Evolutionary conservation across 2,888 invertebrate genomes (phyloP).

Genomic region (Ganaspis brasiliensis): DNA sequence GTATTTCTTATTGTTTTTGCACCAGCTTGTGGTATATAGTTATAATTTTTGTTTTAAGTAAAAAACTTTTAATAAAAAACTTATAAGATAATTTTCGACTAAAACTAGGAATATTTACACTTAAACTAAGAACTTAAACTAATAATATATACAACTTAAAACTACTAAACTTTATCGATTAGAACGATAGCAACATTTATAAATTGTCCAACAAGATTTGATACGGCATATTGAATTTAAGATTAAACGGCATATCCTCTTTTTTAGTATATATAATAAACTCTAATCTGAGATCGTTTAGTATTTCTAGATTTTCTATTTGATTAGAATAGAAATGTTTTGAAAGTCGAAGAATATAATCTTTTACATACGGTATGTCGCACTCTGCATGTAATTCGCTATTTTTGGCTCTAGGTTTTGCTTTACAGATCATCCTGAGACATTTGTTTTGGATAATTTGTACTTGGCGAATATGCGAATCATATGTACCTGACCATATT

Average conservation of each 20-base stretch:
- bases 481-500: conserved; percentile 49
- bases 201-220: not conserved
- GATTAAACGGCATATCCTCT: conserved; percentile 28
- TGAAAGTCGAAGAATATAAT: not conserved
- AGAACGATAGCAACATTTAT: not conserved
- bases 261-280: not conserved
- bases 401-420: not conserved
- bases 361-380: not conserved
- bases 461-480: conserved; percentile 43
- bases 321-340: conserved; percentile 3
- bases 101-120: too few relatives aligned
- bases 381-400: not conserved
- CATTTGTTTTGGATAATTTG: conserved; percentile 52
- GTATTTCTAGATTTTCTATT: not conserved
- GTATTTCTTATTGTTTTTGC: too few relatives aligned
- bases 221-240: conserved; percentile 41
- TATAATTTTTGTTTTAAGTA: too few relatives aligned
- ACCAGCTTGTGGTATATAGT: too few relatives aligned
- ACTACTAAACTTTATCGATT: too few relatives aligned
- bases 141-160: too few relatives aligned
- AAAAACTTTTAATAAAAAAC: too few relatives aligned
- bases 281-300: not conserved
- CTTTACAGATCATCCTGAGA: conserved; percentile 21
- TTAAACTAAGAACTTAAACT: too few relatives aligned
- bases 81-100: too few relatives aligned